Conservation (phyloP, 2,888 invertebrate genomes). For the Dimorphilus gyrociliatus region DNA sequence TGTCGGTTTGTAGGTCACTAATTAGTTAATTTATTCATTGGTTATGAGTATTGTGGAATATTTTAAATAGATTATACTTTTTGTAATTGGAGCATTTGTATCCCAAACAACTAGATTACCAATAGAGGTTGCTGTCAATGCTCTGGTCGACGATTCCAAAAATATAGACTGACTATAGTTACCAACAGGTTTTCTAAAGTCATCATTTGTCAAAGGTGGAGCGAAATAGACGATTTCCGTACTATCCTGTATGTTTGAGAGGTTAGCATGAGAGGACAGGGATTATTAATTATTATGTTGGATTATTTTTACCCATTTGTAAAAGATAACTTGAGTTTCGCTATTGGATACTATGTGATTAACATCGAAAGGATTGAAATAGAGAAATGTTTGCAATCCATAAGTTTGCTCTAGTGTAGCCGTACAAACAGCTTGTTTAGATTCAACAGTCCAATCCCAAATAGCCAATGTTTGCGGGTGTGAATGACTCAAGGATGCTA, state of each 20-base stretch:
- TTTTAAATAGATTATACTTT: too few species aligned
- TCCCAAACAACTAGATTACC: constrained; percentile 39
- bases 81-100: constrained; percentile 28
- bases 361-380: constrained; percentile 32
- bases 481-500: constrained; percentile 33
- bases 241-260: constrained; percentile 8
- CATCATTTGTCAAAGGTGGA: constrained; percentile 32
- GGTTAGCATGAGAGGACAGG: too few species aligned
- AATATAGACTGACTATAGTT: constrained; percentile 35
- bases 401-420: constrained; percentile 20
- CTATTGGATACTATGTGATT: constrained; percentile 35
- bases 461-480: constrained; percentile 27
- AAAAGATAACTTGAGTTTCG: constrained; percentile 35
- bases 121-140: constrained; percentile 35
- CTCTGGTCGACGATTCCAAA: constrained; percentile 23
- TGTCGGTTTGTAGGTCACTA: constrained; percentile 16
- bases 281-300: too few species aligned
- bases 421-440: constrained; percentile 30
- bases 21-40: constrained; percentile 1
- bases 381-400: constrained; percentile 1
- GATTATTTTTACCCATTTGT: constrained; percentile 29
- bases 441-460: constrained; percentile 39
- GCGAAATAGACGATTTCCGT: constrained; percentile 25
- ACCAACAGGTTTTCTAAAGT: constrained; percentile 37
- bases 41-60: too few species aligned